Evolutionary conservation across 2,113 vertebrate species (phyloP).

Genomic region (Platysteira castanea): DNA sequence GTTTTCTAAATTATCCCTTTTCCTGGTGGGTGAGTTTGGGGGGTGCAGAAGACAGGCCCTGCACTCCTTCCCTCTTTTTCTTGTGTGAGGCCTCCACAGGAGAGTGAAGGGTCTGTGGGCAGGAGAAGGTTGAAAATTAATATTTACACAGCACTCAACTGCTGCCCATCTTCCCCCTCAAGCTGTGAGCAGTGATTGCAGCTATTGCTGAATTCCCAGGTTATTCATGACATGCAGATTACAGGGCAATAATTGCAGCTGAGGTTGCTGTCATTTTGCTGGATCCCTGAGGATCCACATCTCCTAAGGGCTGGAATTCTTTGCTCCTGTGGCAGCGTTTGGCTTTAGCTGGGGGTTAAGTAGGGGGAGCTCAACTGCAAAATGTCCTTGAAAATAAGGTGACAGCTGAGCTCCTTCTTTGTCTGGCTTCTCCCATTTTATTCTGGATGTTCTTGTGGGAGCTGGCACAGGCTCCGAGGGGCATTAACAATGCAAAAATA

Average conservation of each 20-base stretch:
- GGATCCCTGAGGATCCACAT: background rate
- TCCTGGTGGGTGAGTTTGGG: background rate
- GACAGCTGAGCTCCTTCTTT: background rate
- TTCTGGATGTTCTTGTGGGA: background rate
- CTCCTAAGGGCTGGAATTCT: background rate
- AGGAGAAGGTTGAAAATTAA: background rate
- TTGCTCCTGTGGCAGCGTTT: background rate
- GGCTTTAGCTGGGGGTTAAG: background rate
- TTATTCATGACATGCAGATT: slow-evolving; percentile 31
- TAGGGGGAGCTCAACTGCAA: background rate
- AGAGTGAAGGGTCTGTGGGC: background rate
- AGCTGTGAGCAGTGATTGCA: background rate
- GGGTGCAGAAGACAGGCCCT: background rate
- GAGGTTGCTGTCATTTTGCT: background rate
- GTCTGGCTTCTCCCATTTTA: background rate
- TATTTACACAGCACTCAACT: background rate
- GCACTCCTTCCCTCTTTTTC: background rate
- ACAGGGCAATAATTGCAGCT: slow-evolving; percentile 32
- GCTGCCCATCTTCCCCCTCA: background rate
- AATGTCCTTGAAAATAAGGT: background rate
- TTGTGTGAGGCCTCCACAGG: background rate
- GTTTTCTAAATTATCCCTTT: background rate
- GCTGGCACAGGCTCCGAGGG: background rate
- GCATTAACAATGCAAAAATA: background rate
- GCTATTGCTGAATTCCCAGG: background rate